phyloP scores from a whole-genome alignment of 1,140 invertebrate species.

The Aphaenogaster ashmeadi region DNA sequence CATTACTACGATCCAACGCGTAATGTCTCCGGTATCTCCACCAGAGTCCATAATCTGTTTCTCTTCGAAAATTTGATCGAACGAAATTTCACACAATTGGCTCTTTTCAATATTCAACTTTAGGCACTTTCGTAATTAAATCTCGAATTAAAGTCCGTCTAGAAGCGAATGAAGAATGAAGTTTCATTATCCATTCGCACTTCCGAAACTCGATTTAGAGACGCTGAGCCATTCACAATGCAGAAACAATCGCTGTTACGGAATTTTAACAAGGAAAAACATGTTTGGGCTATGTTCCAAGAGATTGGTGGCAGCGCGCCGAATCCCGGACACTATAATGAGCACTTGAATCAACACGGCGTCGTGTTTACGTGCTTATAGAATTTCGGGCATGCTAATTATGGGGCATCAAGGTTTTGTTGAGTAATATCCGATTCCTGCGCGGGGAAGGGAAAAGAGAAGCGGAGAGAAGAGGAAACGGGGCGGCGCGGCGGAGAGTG shows the following conservation, averaged over 20 bases:
- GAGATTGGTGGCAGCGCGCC: background rate
- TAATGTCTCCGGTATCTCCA: background rate
- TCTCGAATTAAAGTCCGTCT: background rate
- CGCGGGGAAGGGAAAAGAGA: background rate
- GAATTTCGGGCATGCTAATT: constrained; percentile 20
- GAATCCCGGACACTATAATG: background rate
- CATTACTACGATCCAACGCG: constrained; percentile 23
- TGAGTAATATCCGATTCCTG: constrained; percentile 50
- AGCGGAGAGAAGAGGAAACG: background rate
- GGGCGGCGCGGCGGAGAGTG: background rate
- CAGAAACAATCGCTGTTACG: background rate
- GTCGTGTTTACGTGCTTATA: background rate
- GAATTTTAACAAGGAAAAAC: background rate
- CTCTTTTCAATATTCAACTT: background rate
- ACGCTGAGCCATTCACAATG: background rate
- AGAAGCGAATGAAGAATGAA: background rate
- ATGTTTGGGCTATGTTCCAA: background rate
- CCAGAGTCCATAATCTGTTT: background rate
- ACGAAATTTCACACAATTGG: constrained; percentile 3
- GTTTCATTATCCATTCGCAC: background rate
- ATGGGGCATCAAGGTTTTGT: constrained; percentile 59
- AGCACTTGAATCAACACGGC: background rate
- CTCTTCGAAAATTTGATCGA: constrained; percentile 15
- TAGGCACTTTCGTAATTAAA: background rate
- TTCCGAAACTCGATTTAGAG: background rate